Evolutionary conservation across 2,113 vertebrate genomes (phyloP), one percentile per base, ranked within the genome.

Genomic region (Condylura cristata): DNA sequence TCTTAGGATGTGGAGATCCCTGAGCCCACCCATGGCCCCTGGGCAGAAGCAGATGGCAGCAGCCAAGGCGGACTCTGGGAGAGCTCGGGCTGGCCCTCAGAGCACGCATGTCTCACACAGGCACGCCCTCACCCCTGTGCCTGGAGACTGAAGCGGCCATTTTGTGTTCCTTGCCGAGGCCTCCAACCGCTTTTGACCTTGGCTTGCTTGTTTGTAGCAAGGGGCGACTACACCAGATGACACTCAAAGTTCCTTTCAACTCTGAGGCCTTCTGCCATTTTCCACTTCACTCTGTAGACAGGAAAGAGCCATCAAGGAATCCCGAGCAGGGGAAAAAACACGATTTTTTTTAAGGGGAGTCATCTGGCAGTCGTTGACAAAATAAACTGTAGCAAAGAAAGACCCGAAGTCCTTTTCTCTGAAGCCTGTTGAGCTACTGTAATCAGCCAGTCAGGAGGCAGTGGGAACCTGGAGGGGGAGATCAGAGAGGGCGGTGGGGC

Each of bases 11-110:
- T 8, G 10, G 10, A n/a, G 34, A 53, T 32, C 39, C 5, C 10
- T 8, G 39, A 26, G 6, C 18, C 5, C 0, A 0, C 51, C 32
- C 26, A 4, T 26, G 37, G 34, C 30, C 13, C 5, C 3, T 8
- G 1, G 44, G 32, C n/a, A 58, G 63, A n/a, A 46, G 12, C 26
- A 30, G n/a, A 3, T 28, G 37, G 4, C 24, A 1, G 8, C 1
- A 6, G 56, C 41, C 20, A 1, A 4, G 68, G 24, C 0, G 14
- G 17, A 26, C 14, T 41, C 1, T 0, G 7, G 26, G 46, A 48
- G 85, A 7, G 13, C 13, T 1, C 0, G 41, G 34, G 3, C 65
- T 16, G 4, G 3, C 3, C 16, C 61, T 39, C 20, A 0, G 2
- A 2, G 3, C 7, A 0, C 10, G 0, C 44, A 4, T 41, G 34